These are phyloP conservation scores for Macrostomum lignano DNA, from an alignment of 1,140 invertebrate genomes.

Conservation along the genomic window DNA sequence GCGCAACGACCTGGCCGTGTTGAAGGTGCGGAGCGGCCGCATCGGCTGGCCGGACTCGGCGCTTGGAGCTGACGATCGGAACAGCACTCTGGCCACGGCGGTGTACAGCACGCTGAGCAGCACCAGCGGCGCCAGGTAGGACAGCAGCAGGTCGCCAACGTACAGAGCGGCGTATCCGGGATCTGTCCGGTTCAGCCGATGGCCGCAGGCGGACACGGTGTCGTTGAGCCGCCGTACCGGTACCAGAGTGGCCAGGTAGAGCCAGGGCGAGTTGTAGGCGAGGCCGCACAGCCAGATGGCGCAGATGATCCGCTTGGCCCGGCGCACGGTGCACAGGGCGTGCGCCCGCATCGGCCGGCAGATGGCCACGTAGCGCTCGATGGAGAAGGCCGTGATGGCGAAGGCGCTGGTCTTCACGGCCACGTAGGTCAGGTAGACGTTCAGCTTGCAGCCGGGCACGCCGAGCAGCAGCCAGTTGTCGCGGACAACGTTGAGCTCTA, in stretches of 20 bases:
- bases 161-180: not conserved
- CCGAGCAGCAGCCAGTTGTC: conserved; percentile 33
- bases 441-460: conserved; percentile 31
- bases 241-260: conserved; percentile 26
- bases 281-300: conserved; percentile 31
- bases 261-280: conserved; percentile 32
- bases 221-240: conserved; percentile 6
- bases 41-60: too few species aligned
- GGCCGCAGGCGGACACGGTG: too few species aligned
- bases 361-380: conserved; percentile 73
- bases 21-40: too few species aligned
- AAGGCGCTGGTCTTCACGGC: conserved; percentile 57
- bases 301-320: conserved; percentile 30
- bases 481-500: conserved; percentile 27
- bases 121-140: conserved; percentile 22
- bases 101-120: conserved; percentile 21
- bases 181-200: too few species aligned
- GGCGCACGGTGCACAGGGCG: conserved; percentile 28
- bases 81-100: too few species aligned
- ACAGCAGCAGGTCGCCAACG: conserved; percentile 10
- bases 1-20: too few species aligned
- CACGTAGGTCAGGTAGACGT: conserved; percentile 34
- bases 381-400: conserved; percentile 65
- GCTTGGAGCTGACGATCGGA: too few species aligned
- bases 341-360: conserved; percentile 40